Evolutionary conservation across 2,888 invertebrate species (phyloP), one percentile per base, ranked within the genome.

Genomic region (Cryptophagus acutangulus): DNA sequence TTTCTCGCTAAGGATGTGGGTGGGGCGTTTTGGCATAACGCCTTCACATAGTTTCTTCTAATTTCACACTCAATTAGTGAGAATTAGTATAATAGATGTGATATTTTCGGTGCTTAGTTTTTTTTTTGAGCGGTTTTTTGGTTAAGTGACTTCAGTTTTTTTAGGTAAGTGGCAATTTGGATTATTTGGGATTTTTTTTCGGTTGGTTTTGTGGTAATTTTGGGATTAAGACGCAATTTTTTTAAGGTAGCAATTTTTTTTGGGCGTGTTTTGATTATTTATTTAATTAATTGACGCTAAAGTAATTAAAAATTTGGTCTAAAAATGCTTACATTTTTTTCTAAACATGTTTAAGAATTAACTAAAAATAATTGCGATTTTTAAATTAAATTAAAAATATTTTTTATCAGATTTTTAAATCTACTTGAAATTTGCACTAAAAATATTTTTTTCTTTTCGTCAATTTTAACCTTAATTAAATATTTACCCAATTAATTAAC

Each of bases 1-100:
- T 17, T 31, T 38, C 45, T 51, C 55, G 51, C 46, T 54, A 51
- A 54, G 54, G 54, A 54, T 48, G 53, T 55, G 48, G 58, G 58
- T 46, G 58, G 58, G 49, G 55, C 43, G 5, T 8, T 10, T 4
- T 3, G 31, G 31, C 5, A 36, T n/a, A 14, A 28, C 37, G 37
- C 28, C 14, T 36, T 24, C 12, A 29, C 16, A 37, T 3, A 10
- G 26, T 16, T 4, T 12, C 31, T 26, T 16, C 13, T 16, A 42
- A 52, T 52, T 49, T 51, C 48, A 52, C 52, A 51, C 45, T 49
- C 51, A 51, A 52, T 54, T 52, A 52, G 51, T 52, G 41, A n/a
- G n/a, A 47, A 52, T 48, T 49, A 41, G 44, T 48, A 10, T 14
- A 31, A 31, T 3, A 31, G 9, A 31, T 16, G 8, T 20, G 24